Evolutionary conservation across 2,797 vertebrate species (phyloP).

Genomic region (Artibeus jamaicensis): DNA sequence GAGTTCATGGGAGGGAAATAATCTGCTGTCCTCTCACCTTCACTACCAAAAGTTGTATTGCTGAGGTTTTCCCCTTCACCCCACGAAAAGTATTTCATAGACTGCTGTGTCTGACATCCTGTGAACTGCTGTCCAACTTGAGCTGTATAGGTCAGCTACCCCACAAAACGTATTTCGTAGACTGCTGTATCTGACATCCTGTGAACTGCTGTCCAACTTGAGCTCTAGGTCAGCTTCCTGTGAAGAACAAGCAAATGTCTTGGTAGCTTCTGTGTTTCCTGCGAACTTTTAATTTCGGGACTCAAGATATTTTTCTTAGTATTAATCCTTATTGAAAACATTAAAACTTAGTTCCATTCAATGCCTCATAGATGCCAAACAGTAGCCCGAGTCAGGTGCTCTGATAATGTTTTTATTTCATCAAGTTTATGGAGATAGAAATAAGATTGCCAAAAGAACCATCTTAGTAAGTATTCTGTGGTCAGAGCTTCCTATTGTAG

Average conservation of each 20-base stretch:
- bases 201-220: background rate
- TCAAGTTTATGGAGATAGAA: background rate
- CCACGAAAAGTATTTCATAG: background rate
- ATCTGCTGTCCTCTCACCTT: background rate
- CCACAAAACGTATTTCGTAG: background rate
- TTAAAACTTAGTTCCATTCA: background rate
- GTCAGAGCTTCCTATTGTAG: background rate
- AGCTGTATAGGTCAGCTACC: no score
- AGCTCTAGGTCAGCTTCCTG: slow-evolving; percentile 70
- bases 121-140: no score
- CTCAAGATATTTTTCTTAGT: slow-evolving; percentile 73
- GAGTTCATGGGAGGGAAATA: background rate
- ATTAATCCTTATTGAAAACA: slow-evolving; percentile 60
- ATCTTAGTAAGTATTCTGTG: background rate
- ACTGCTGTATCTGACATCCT: background rate
- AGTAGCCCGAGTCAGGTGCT: background rate
- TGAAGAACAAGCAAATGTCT: slow-evolving; percentile 42
- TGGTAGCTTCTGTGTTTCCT: slow-evolving; percentile 70
- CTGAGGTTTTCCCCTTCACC: background rate
- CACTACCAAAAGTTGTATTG: background rate
- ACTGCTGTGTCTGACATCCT: background rate
- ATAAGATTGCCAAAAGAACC: background rate
- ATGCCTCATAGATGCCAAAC: background rate
- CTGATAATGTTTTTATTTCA: slow-evolving; percentile 20
- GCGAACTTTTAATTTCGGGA: slow-evolving; percentile 59